These are phyloP conservation scores for Bolborhynchus lineola DNA, from an alignment of 2,113 vertebrate species.

Conservation along the genomic window DNA sequence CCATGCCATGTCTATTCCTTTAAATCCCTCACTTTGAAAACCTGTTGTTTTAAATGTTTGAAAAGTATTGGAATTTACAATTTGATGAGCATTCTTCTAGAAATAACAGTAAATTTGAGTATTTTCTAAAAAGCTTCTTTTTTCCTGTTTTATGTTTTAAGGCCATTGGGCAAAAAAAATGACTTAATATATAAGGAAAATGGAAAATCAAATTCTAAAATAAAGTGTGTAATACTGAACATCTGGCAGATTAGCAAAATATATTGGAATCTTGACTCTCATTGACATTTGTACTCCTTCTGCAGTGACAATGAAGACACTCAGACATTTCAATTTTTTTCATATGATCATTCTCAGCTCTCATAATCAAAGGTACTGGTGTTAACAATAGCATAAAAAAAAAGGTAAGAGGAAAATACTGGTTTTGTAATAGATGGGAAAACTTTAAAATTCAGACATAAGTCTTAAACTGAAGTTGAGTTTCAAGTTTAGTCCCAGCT, in stretches of 20 bases:
- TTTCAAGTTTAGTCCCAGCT: not conserved
- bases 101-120: not conserved
- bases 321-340: not conserved
- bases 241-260: not conserved
- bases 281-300: not conserved
- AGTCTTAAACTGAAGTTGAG: not conserved
- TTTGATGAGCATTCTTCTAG: not conserved
- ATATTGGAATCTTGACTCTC: not conserved
- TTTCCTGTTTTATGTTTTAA: not conserved
- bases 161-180: not conserved
- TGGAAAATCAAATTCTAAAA: conserved; percentile 3
- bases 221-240: not conserved
- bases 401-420: not conserved
- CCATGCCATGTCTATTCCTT: not conserved
- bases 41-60: not conserved
- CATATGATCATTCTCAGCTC: not conserved
- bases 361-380: not conserved
- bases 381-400: not conserved
- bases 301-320: not conserved
- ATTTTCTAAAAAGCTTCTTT: not conserved
- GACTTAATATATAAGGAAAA: not conserved
- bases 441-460: not conserved
- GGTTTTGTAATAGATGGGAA: not conserved
- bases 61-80: not conserved
- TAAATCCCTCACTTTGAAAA: not conserved